Evolutionary conservation across 2,888 invertebrate species (phyloP).

Genomic region (Tachina lurida): DNA sequence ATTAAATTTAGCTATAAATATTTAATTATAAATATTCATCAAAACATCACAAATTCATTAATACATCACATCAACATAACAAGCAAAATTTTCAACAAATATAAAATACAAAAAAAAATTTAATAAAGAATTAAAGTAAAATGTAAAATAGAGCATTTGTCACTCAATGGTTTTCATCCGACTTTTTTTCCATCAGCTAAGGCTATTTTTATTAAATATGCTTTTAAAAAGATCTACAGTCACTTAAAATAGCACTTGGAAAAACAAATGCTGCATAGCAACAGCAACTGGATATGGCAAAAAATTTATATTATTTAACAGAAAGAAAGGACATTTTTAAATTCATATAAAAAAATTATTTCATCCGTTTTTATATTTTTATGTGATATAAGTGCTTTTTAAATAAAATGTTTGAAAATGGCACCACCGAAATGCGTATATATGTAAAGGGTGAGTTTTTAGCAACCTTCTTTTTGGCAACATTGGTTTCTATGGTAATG

Average conservation of each 20-base stretch:
- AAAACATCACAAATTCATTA: constrained; percentile 43
- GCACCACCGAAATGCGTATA: too few relatives aligned
- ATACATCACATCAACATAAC: constrained; percentile 51
- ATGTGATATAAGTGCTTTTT: neutral
- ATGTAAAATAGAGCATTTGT: neutral
- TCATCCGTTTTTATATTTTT: neutral
- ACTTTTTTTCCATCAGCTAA: neutral
- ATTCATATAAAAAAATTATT: too few relatives aligned
- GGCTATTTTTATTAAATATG: too few relatives aligned
- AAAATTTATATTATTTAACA: too few relatives aligned
- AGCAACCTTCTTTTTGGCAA: too few relatives aligned
- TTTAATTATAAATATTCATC: constrained; percentile 38
- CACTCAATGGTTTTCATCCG: neutral
- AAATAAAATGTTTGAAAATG: too few relatives aligned
- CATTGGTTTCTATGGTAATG: too few relatives aligned
- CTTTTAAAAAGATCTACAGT: too few relatives aligned
- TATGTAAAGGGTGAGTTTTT: too few relatives aligned
- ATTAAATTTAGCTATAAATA: neutral
- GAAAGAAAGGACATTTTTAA: neutral
- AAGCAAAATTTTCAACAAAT: constrained; percentile 39
- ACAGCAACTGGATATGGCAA: too few relatives aligned
- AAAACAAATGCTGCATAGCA: too few relatives aligned
- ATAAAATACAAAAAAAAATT: constrained; percentile 41
- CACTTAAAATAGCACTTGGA: too few relatives aligned
- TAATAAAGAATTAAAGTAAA: neutral